Evolutionary conservation across 2,888 invertebrate species (phyloP).

Genomic region (Masnerella sp.): DNA sequence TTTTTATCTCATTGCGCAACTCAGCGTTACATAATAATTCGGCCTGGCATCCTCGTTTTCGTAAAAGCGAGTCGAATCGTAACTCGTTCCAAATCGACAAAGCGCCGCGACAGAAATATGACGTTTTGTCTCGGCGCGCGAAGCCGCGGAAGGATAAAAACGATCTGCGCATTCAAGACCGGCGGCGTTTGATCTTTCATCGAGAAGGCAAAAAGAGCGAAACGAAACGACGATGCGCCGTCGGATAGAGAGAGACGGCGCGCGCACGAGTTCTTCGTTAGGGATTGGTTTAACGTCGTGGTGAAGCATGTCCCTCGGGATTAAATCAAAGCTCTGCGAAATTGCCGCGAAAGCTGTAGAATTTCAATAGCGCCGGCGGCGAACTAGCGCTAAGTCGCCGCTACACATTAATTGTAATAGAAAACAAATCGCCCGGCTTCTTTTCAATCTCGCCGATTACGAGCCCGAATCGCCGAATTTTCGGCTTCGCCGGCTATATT

Average conservation of each 20-base stretch:
- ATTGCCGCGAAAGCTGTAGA: slow-evolving; percentile 69
- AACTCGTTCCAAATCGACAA: too few species aligned
- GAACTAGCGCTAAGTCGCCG: slow-evolving; percentile 60
- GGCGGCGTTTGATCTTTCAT: slow-evolving; percentile 42
- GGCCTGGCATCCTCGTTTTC: too few species aligned
- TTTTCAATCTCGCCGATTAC: slow-evolving; percentile 10
- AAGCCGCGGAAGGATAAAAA: too few species aligned
- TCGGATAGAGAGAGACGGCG: slow-evolving; percentile 29
- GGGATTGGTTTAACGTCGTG: slow-evolving; percentile 60
- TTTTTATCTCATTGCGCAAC: too few species aligned
- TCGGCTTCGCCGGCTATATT: too few species aligned
- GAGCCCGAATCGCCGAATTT: too few species aligned
- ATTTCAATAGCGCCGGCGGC: slow-evolving; percentile 69
- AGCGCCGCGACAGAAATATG: too few species aligned
- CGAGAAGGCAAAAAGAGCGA: slow-evolving; percentile 19
- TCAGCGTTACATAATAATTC: too few species aligned
- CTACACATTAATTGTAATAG: slow-evolving; percentile 68
- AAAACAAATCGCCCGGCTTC: slow-evolving; percentile 63
- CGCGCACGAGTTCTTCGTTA: slow-evolving; percentile 57
- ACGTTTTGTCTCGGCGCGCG: too few species aligned
- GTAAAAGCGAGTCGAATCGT: too few species aligned
- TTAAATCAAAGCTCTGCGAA: slow-evolving; percentile 71
- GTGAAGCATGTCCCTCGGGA: slow-evolving; percentile 67
- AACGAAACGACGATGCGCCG: slow-evolving; percentile 23
- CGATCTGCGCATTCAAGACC: too few species aligned